Percentiles rank a stretch among this genome's conserved stretches.
Conservation (phyloP, 2,113 vertebrate genomes). For the Myotis yumanensis region DNA sequence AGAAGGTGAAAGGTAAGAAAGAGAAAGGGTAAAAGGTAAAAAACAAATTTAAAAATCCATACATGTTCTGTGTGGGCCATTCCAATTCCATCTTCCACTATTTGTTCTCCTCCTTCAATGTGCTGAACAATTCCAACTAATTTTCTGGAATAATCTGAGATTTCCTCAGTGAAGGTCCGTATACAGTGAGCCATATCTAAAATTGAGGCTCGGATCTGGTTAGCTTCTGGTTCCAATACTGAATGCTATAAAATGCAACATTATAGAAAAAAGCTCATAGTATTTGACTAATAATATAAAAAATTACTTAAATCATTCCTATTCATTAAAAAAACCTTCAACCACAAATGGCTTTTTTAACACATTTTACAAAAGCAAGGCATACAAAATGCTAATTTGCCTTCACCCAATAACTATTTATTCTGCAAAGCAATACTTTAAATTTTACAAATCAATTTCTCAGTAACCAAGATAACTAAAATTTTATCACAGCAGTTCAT, state of each 20-base stretch:
- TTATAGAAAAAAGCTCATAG: conserved; percentile 34
- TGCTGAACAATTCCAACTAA: conserved; percentile 97
- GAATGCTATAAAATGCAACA: conserved; percentile 88
- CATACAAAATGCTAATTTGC: background rate
- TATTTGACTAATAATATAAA: conserved; percentile 31
- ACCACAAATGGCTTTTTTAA: conserved; percentile 11
- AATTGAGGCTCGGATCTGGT: conserved; percentile 98
- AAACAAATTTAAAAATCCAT: conserved; percentile 68
- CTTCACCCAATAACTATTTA: background rate
- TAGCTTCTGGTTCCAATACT: conserved; percentile 95
- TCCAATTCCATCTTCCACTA: conserved; percentile 96
- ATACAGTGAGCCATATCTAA: conserved; percentile 99
- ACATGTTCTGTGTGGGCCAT: conserved; percentile 98
- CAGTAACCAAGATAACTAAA: conserved; percentile 49
- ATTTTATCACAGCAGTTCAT: conserved; percentile 13
- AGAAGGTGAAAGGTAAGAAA: conserved; percentile 14
- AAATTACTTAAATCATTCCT: background rate
- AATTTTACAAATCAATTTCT: conserved; percentile 38
- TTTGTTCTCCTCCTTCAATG: conserved; percentile 98
- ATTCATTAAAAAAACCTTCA: conserved; percentile 8
- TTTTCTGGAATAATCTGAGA: conserved; percentile 98
- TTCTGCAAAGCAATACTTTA: background rate
- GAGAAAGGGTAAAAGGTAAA: conserved; percentile 36
- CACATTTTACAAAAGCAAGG: conserved; percentile 50
- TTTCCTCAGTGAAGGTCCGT: conserved; percentile 98